Evolutionary conservation across 2,113 vertebrate species (phyloP).

Genomic region (Oreochromis spilurus): DNA sequence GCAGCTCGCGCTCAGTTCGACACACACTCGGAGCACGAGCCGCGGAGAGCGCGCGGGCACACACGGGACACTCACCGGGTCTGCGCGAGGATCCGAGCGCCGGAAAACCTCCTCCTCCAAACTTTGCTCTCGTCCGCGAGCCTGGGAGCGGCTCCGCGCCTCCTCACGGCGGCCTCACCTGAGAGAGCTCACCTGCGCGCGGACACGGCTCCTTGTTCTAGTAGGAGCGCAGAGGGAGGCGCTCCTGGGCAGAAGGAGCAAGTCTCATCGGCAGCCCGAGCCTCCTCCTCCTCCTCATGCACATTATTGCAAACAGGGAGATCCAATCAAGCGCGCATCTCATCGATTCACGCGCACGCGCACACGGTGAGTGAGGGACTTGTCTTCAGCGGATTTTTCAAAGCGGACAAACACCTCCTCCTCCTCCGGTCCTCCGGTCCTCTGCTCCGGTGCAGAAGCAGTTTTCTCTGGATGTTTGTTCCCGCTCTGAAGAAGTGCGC

Average conservation of each 20-base stretch:
- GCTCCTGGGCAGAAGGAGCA: background rate
- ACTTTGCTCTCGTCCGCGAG: slow-evolving; percentile 45
- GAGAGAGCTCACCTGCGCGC: slow-evolving; percentile 72
- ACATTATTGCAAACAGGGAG: slow-evolving; percentile 85
- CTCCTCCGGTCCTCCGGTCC: slow-evolving; percentile 36
- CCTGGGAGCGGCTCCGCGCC: slow-evolving; percentile 52
- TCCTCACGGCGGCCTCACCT: slow-evolving; percentile 52
- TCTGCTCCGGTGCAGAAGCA: background rate
- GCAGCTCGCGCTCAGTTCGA: slow-evolving; percentile 64
- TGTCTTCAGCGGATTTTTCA: slow-evolving; percentile 69
- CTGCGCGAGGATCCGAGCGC: slow-evolving; percentile 52
- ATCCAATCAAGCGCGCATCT: slow-evolving; percentile 90
- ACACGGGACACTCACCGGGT: slow-evolving; percentile 8
- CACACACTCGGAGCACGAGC: background rate
- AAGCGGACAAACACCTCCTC: slow-evolving; percentile 69
- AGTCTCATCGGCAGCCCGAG: slow-evolving; percentile 62
- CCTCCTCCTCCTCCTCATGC: slow-evolving; percentile 61
- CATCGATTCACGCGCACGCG: slow-evolving; percentile 80
- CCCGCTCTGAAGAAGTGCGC: slow-evolving; percentile 43
- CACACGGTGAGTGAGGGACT: slow-evolving; percentile 29
- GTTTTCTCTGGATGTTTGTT: background rate
- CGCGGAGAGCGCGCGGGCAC: background rate
- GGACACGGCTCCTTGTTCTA: background rate
- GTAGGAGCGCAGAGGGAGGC: background rate
- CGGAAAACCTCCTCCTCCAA: slow-evolving; percentile 52